A percentile compares a stretch with the other conserved stretches of the same genome.
These are phyloP conservation scores for Heliconius sara DNA, from an alignment of 2,888 invertebrate genomes.

Conservation along the genomic window DNA sequence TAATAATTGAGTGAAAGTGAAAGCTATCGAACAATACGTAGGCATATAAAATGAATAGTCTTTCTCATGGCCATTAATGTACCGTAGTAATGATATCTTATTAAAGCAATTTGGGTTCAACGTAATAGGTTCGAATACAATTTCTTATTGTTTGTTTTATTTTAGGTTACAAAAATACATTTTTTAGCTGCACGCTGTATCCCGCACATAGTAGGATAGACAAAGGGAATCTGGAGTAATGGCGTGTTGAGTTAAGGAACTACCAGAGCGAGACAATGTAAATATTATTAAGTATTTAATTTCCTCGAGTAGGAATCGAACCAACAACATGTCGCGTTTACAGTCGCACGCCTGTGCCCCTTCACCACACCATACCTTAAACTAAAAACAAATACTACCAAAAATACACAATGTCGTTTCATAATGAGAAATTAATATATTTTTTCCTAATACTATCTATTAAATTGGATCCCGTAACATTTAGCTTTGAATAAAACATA, in stretches of 20 bases:
- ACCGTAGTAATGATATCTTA: conserved; percentile 5
- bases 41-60: not conserved
- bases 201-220: too few species aligned
- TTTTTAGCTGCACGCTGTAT: too few species aligned
- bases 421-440: not conserved
- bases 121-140: not conserved
- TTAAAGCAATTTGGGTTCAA: not conserved
- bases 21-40: conserved; percentile 16
- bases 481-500: conserved; percentile 17
- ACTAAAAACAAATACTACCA: not conserved
- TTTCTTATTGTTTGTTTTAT: not conserved
- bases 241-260: too few species aligned
- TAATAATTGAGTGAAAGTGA: conserved; percentile 30
- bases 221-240: too few species aligned
- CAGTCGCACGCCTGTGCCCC: too few species aligned
- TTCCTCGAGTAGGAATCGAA: too few species aligned
- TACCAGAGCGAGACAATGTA: too few species aligned
- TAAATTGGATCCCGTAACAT: not conserved
- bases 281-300: too few species aligned
- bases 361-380: too few species aligned
- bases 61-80: conserved; percentile 15
- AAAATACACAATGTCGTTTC: not conserved
- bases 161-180: not conserved
- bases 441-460: not conserved
- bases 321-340: too few species aligned